Conservation (phyloP, 1,140 invertebrate genomes). For the Papilio glaucus region DNA sequence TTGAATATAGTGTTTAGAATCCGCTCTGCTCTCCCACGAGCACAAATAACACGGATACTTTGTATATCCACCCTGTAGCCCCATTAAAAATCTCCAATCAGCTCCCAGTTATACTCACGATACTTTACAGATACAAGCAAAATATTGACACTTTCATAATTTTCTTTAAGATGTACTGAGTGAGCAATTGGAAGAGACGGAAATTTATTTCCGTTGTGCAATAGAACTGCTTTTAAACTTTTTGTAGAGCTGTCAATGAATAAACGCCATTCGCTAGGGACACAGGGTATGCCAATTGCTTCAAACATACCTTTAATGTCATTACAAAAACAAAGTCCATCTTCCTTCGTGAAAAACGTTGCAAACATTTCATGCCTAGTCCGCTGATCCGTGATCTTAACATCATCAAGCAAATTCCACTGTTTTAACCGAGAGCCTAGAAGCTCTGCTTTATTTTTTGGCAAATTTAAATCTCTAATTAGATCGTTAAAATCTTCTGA, state of each 20-base stretch:
- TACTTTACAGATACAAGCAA: too few relatives aligned
- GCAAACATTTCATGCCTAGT: conserved; percentile 43
- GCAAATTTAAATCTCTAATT: conserved; percentile 59
- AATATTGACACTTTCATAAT: too few relatives aligned
- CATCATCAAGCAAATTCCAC: conserved; percentile 52
- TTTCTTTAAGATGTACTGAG: too few relatives aligned
- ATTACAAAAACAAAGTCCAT: conserved; percentile 48
- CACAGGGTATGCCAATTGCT: conserved; percentile 41
- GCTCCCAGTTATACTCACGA: too few relatives aligned
- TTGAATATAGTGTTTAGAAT: too few relatives aligned
- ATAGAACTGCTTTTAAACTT: conserved; percentile 42
- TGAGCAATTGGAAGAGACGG: too few relatives aligned
- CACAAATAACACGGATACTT: too few relatives aligned
- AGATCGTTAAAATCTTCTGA: conserved; percentile 56
- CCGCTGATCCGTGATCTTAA: conserved; percentile 42
- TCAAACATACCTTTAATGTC: conserved; percentile 45
- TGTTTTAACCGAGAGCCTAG: conserved; percentile 57
- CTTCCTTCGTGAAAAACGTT: conserved; percentile 43
- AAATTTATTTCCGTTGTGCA: conserved; percentile 42
- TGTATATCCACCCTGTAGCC: too few relatives aligned
- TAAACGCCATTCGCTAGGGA: conserved; percentile 35
- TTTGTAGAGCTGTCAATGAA: conserved; percentile 40
- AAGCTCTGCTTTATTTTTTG: conserved; percentile 58
- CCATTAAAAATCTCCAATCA: too few relatives aligned
- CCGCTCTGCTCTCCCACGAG: too few relatives aligned